A percentile compares a stretch with the other conserved stretches of the same genome.
These are phyloP conservation scores for Metacarcinus magister DNA, from an alignment of 2,888 invertebrate species.

Conservation along the genomic window DNA sequence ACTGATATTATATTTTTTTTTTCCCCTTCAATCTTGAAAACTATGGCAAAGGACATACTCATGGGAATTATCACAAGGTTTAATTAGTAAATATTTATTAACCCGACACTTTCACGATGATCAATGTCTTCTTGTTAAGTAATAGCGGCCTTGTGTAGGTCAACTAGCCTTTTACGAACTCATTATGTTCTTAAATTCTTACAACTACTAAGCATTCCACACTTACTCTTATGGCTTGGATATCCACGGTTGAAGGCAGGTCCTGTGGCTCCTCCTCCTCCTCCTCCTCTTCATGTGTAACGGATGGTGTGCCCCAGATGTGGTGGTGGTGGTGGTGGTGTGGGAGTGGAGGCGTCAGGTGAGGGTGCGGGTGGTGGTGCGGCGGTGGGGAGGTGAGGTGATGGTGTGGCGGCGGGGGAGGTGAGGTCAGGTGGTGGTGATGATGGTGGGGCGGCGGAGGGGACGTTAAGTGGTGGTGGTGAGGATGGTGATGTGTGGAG, in stretches of 20 bases:
- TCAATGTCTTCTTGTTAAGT: no score
- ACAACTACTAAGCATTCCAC: no score
- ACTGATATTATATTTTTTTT: no score
- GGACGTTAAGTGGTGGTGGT: constrained; percentile 73
- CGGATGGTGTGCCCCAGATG: constrained; percentile 75
- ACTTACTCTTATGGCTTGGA: constrained; percentile 82
- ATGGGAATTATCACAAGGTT: no score
- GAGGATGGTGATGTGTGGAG: constrained; percentile 75
- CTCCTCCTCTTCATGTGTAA: constrained; percentile 83
- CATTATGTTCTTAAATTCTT: no score
- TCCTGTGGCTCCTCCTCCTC: constrained; percentile 83
- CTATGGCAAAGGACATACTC: no score
- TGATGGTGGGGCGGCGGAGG: constrained; percentile 68
- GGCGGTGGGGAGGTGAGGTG: constrained; percentile 69
- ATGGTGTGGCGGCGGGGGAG: constrained; percentile 72
- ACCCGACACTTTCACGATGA: no score
- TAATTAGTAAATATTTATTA: no score
- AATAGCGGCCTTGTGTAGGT: no score
- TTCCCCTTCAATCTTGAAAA: no score
- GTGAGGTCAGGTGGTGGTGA: constrained; percentile 74
- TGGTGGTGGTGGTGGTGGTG: constrained; percentile 80
- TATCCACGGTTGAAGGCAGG: constrained; percentile 82
- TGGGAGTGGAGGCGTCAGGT: constrained; percentile 72
- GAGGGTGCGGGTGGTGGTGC: constrained; percentile 64
- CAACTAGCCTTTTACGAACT: no score